Evolutionary conservation across 2,888 invertebrate species (phyloP).

Genomic region (Lasioglossum morio): DNA sequence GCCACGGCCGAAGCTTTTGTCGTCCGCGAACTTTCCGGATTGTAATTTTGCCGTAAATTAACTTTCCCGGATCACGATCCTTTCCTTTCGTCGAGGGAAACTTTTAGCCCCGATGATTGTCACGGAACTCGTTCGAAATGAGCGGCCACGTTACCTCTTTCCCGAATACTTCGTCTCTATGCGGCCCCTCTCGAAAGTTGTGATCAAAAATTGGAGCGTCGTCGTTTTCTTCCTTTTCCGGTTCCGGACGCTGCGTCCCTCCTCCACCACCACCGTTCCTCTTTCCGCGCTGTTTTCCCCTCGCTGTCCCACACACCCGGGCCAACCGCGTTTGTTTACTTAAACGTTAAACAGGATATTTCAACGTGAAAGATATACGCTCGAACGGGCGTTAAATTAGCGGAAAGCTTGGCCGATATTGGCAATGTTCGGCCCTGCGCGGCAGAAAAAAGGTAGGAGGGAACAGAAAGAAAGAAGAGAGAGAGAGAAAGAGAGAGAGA

Average conservation of each 20-base stretch:
- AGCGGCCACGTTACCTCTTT: conserved; percentile 43
- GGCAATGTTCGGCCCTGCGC: neutral
- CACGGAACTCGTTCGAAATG: conserved; percentile 51
- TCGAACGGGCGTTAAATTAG: neutral
- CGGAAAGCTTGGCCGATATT: conserved; percentile 13
- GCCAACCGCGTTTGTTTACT: neutral
- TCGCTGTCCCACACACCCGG: neutral
- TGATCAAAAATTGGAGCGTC: conserved; percentile 9
- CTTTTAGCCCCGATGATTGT: conserved; percentile 46
- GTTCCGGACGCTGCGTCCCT: neutral
- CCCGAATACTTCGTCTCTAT: conserved; percentile 31
- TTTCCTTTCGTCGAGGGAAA: conserved; percentile 29
- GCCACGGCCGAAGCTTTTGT: conserved; percentile 31
- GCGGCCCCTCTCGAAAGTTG: conserved; percentile 9
- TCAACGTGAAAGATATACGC: neutral
- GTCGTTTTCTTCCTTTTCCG: neutral
- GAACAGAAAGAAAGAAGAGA: neutral
- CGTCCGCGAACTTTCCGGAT: conserved; percentile 51
- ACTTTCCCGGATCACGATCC: conserved; percentile 48
- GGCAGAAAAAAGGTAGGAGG: neutral
- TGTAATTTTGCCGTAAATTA: conserved; percentile 59
- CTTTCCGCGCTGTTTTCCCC: neutral
- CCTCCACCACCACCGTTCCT: neutral
- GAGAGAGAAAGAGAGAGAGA: neutral
- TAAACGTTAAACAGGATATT: conserved; percentile 18